phyloP scores from a whole-genome alignment of 2,113 vertebrate species.

The Cyprinus carpio region DNA sequence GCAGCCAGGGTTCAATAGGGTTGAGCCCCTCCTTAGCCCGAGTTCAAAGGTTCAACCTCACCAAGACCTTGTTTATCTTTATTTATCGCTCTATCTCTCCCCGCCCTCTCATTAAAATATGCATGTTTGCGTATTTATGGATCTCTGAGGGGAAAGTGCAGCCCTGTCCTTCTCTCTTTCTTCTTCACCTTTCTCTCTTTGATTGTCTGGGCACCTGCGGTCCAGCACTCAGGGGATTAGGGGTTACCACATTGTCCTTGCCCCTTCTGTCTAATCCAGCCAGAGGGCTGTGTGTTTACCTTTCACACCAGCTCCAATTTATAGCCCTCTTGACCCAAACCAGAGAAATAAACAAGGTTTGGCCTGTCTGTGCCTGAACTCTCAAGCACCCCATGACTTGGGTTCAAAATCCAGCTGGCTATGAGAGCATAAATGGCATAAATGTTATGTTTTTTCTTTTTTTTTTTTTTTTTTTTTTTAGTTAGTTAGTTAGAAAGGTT shows the following conservation, averaged over 20 bases:
- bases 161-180: background rate
- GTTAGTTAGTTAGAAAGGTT: background rate
- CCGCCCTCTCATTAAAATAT: background rate
- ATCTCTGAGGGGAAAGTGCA: constrained; percentile 32
- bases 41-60: constrained; percentile 42
- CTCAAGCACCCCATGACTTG: constrained; percentile 14
- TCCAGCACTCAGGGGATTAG: constrained; percentile 73
- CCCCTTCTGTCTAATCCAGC: constrained; percentile 40
- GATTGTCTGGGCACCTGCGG: constrained; percentile 44
- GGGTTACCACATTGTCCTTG: constrained; percentile 79
- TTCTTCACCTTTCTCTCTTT: constrained; percentile 25
- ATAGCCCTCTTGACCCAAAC: constrained; percentile 45
- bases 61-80: constrained; percentile 33
- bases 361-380: constrained; percentile 9
- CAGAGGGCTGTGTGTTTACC: constrained; percentile 36
- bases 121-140: background rate
- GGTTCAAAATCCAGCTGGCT: constrained; percentile 30
- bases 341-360: constrained; percentile 41
- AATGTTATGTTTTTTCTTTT: constrained; percentile 2
- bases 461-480: no score
- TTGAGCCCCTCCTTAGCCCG: background rate
- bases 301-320: constrained; percentile 41
- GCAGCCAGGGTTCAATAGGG: constrained; percentile 4
- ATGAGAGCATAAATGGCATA: background rate
- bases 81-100: constrained; percentile 24